Evolutionary conservation across 2,113 vertebrate species (phyloP), one percentile per base, ranked within the genome.

Genomic region (Alaudala cheleensis): DNA sequence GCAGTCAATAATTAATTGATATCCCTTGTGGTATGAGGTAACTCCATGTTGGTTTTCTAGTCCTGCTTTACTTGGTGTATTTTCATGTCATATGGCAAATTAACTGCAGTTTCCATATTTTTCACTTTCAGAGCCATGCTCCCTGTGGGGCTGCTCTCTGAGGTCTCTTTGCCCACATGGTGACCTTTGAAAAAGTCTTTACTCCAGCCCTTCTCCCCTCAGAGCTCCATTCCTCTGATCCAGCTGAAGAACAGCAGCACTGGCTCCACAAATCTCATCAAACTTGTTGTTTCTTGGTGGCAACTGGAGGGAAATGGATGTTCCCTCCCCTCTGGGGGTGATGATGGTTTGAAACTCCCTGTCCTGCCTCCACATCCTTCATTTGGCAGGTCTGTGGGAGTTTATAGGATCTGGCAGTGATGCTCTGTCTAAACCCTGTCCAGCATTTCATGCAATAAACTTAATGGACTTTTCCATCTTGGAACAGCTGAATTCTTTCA

Each of bases 401-500:
- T 97, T 98, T 96, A 96, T 97, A 77, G 96, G 93, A 96, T 69
- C 96, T 98, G 97, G 97, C 97, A 95, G 92, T 6, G 57, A 96
- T 95, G 51, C 88, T 93, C 88, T 92, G 86, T 96, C 92, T 98
- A 96, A 97, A 95, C 90, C 95, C 95, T 54, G 86, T 96, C 97
- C 91, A 95, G 94, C 94, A 85, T 94, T 97, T 96, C 83, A 45
- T 94, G 96, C 95, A 97, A 98, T 98, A 97, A 97, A 97, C 95
- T 96, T 98, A 98, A 98, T 98, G 97, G 97, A 96, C 97, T 98
- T 97, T 96, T 97, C 94, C 93, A 79, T 97, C 97, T 97, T 96
- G 79, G 97, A 98, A 96, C 98, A 98, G 98, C 98, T 98, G 98
- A 98, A 98, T 98, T 97, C 97, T 98, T 97, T 98, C 92, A 76